Evolutionary conservation across 2,797 vertebrate genomes (phyloP), one percentile per base, ranked within the genome.

Genomic region (Aselliscus stoliczkanus): DNA sequence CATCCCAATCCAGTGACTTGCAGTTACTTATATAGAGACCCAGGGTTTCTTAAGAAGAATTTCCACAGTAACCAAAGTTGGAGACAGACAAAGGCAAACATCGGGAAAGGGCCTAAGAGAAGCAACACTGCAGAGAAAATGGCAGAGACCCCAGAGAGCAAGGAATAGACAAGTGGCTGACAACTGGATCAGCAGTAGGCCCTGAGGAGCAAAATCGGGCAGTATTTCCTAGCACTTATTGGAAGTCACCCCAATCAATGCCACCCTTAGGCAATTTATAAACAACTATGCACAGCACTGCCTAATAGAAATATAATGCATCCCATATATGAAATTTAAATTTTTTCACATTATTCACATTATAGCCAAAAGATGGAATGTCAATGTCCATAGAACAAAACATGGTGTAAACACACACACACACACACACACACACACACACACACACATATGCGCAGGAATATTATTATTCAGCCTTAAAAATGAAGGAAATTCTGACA

Each of bases 201-300:
- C n/a, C 39, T 0, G 0, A 39, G n/a, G 18, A 23, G 37, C 37
- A 62, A 29, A 15, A 0, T 0, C n/a, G 4, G 7, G n/a, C 60
- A 3, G 18, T 1, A 13, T 29, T 60, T 39, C 65, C 39, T 27
- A 15, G 60, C 47, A 15, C 29, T 93, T 44, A 31, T 7, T 31
- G 34, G n/a, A 83, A 65, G 90, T 34, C n/a, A 73, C 44, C 15
- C 31, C 37, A 56, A 18, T 6, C 47, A 56, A 18, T 8, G 17
- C 56, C 25, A 21, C 34, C 6, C 44, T 70, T 17, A 13, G 7
- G 50, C 27, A 52, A 50, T 54, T 62, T 56, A 91, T 21, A 31
- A 39, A 39, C 52, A 64, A 18, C 9, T 17, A 34, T 14, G 56
- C 34, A 11, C 2, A 25, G 34, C 31, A 23, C 81, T 34, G 20